These are phyloP conservation scores for Habrosyne pyritoides DNA, from an alignment of 2,888 invertebrate species.

Conservation along the genomic window DNA sequence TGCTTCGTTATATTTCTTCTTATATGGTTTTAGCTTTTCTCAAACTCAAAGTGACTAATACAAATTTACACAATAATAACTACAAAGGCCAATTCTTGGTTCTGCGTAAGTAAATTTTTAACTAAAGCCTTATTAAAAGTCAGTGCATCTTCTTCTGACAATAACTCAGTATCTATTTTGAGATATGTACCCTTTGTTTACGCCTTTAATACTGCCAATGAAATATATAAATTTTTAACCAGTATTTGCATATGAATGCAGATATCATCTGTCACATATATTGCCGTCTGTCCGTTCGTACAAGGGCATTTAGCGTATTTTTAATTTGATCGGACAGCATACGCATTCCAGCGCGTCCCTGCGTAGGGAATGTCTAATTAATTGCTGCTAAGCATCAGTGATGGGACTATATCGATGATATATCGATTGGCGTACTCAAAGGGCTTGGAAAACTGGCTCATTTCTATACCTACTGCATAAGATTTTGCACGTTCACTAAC, in stretches of 20 bases:
- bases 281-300: slow-evolving; percentile 29
- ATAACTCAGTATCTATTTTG: background rate
- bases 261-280: slow-evolving; percentile 36
- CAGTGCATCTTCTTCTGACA: background rate
- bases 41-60: no score
- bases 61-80: no score
- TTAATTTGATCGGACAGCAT: slow-evolving; percentile 39
- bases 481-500: no score
- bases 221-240: slow-evolving; percentile 11
- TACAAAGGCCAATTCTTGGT: no score
- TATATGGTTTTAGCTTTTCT: no score
- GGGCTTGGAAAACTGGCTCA: no score
- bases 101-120: no score
- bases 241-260: slow-evolving; percentile 21
- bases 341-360: slow-evolving; percentile 21
- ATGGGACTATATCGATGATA: background rate
- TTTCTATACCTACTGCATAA: no score
- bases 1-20: no score
- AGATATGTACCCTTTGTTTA: background rate
- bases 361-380: slow-evolving; percentile 17
- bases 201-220: background rate
- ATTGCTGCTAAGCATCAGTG: slow-evolving; percentile 8
- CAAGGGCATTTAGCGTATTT: slow-evolving; percentile 37
- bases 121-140: background rate
- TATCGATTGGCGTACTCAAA: background rate